A percentile compares a stretch with the other conserved stretches of the same genome.
Evolutionary conservation across 2,797 vertebrate genomes (phyloP).

Genomic region (Anguilla marmorata): DNA sequence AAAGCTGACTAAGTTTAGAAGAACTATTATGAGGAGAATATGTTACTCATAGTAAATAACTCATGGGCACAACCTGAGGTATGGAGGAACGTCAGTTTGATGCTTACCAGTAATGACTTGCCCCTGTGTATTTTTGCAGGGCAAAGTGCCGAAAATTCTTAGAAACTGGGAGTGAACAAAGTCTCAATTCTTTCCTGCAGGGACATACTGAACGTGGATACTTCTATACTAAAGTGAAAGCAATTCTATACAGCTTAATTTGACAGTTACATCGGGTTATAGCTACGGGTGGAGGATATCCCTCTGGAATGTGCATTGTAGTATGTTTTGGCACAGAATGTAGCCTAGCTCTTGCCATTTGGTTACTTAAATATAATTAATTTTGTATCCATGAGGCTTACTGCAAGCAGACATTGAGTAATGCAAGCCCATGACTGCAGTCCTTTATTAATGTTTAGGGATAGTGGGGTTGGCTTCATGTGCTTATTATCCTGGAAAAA

Average conservation of each 20-base stretch:
- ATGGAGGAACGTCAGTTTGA: not conserved
- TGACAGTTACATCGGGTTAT: not conserved
- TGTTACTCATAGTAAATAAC: not conserved
- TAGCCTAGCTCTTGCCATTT: not conserved
- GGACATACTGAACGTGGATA: not conserved
- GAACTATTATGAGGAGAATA: slow-evolving; percentile 10
- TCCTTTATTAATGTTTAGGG: not conserved
- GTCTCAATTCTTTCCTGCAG: not conserved
- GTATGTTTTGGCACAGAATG: slow-evolving; percentile 3
- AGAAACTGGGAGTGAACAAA: not conserved
- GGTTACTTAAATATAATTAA: slow-evolving; percentile 4
- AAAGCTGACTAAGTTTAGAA: not conserved
- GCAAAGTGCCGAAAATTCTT: not conserved
- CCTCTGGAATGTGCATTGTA: not conserved
- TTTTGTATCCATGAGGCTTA: not conserved
- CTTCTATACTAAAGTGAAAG: not conserved
- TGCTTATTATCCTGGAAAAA: not conserved
- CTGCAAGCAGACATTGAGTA: slow-evolving; percentile 2
- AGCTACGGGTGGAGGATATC: not conserved
- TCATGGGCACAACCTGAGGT: not conserved
- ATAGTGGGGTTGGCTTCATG: not conserved
- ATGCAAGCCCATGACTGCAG: not conserved
- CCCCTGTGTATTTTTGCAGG: not conserved
- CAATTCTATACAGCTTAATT: not conserved
- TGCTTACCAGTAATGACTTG: slow-evolving; percentile 16